A percentile compares a stretch with the other conserved stretches of the same genome.
Conservation (phyloP, 2,888 invertebrate genomes). For the Lydus trimaculatus region DNA sequence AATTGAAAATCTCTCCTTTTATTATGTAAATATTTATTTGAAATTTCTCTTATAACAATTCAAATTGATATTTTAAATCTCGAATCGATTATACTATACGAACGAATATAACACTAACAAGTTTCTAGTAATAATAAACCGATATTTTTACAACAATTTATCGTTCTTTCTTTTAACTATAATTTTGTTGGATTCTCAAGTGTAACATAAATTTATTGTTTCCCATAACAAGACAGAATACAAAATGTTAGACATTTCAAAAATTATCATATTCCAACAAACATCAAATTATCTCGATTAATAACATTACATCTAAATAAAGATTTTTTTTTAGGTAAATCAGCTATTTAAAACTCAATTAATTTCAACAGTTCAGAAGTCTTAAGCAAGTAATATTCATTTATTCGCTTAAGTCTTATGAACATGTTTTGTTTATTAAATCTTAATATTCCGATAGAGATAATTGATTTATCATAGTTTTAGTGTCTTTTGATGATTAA, state of each 20-base stretch:
- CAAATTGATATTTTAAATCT: slow-evolving; percentile 15
- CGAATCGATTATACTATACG: background rate
- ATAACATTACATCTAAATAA: background rate
- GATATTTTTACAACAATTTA: slow-evolving; percentile 4
- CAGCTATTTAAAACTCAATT: too few species aligned
- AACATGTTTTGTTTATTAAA: too few species aligned
- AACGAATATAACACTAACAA: slow-evolving; percentile 2
- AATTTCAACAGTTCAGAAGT: too few species aligned
- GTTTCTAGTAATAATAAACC: slow-evolving; percentile 6
- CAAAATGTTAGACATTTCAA: background rate
- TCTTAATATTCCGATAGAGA: too few species aligned
- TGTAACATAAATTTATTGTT: slow-evolving; percentile 3
- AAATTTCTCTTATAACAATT: slow-evolving; percentile 23
- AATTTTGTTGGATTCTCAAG: background rate
- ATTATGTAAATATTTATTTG: slow-evolving; percentile 27
- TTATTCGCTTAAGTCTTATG: too few species aligned
- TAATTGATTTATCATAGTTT: too few species aligned
- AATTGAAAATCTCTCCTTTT: slow-evolving; percentile 26
- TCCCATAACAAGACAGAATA: background rate
- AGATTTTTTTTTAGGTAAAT: too few species aligned
- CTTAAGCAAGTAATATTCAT: too few species aligned
- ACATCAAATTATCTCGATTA: background rate
- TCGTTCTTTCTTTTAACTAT: background rate
- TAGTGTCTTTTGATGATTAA: too few species aligned
- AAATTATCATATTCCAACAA: background rate